Percentiles rank a stretch among this genome's conserved stretches.
These are phyloP conservation scores for Todiramphus saurophagus DNA, from an alignment of 2,113 vertebrate species.

Conservation along the genomic window DNA sequence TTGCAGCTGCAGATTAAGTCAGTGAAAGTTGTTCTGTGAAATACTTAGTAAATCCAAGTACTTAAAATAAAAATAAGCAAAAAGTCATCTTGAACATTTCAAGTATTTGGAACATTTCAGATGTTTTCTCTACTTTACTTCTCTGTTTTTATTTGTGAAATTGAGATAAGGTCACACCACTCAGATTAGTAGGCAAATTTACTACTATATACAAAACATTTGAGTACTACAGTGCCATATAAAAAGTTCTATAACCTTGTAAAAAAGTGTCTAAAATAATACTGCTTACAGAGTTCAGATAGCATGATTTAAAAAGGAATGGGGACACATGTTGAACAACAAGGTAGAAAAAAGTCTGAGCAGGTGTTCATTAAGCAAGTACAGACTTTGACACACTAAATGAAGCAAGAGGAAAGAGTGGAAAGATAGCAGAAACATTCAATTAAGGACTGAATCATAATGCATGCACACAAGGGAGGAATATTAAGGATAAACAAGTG, in stretches of 20 bases:
- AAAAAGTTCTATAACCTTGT: neutral
- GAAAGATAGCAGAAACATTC: neutral
- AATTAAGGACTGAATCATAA: neutral
- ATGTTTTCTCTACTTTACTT: neutral
- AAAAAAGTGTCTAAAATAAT: neutral
- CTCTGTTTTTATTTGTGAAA: neutral
- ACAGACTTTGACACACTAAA: neutral
- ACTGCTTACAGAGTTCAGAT: neutral
- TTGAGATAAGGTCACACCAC: neutral
- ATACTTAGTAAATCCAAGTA: neutral
- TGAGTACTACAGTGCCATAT: neutral
- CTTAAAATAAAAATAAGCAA: neutral
- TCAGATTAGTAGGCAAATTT: neutral
- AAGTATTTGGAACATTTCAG: neutral
- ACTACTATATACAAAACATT: neutral
- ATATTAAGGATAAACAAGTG: neutral
- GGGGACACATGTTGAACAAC: neutral
- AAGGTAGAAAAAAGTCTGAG: neutral
- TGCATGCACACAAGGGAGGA: accelerated
- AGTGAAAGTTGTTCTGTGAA: neutral
- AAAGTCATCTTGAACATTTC: neutral
- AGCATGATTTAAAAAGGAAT: neutral
- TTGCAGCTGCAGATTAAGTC: neutral
- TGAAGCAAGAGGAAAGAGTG: neutral
- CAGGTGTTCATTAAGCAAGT: neutral